Conservation (phyloP, 2,888 invertebrate genomes). For the Caenorhabditis sp. region DNA sequence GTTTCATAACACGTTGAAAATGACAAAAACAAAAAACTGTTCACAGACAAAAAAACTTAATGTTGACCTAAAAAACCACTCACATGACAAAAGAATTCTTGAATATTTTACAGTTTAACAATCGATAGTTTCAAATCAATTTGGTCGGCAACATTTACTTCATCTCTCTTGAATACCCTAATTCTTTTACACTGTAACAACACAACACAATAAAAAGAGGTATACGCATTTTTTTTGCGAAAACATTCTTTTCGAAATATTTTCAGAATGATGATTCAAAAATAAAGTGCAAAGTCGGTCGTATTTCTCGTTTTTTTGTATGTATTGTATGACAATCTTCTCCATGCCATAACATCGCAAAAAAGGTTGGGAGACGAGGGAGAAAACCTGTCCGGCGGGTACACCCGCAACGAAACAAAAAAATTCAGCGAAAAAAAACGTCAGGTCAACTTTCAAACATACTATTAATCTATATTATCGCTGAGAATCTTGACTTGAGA, state of each 20-base stretch:
- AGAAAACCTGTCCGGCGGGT: neutral
- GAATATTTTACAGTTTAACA: neutral
- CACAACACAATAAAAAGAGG: neutral
- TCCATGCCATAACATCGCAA: neutral
- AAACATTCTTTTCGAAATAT: neutral
- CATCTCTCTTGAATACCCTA: neutral
- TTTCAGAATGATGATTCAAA: neutral
- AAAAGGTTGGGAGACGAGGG: neutral
- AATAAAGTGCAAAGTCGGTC: neutral
- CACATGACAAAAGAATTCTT: neutral
- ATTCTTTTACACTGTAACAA: neutral
- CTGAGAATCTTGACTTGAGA: constrained; percentile 3
- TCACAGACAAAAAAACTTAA: too few species aligned
- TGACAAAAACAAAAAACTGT: too few species aligned
- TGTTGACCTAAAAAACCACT: neutral
- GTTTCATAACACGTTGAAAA: too few species aligned
- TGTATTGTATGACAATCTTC: too few species aligned
- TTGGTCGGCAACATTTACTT: neutral
- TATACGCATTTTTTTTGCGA: too few species aligned
- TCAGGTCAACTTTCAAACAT: neutral
- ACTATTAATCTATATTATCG: neutral
- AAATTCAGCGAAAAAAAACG: neutral
- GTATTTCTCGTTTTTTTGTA: neutral
- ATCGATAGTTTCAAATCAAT: neutral
- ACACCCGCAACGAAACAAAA: neutral